Conservation (phyloP, 2,888 invertebrate species). For the Branchellion lobata region DNA sequence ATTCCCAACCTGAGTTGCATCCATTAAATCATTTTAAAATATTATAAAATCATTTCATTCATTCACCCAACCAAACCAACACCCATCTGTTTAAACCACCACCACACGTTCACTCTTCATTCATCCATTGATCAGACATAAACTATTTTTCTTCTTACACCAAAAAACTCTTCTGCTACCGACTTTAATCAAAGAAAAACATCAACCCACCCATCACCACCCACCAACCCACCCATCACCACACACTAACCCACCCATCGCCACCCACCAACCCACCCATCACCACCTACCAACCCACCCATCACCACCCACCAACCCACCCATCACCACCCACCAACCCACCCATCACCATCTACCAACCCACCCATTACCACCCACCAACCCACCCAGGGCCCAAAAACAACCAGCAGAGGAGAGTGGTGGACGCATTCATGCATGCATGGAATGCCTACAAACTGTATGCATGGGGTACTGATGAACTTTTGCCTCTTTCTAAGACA, state of each 20-base stretch:
- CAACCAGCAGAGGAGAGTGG: slow-evolving; percentile 78
- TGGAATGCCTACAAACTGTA: slow-evolving; percentile 89
- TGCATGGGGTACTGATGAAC: slow-evolving; percentile 96
- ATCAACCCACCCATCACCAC: slow-evolving; percentile 3
- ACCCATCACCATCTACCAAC: not conserved
- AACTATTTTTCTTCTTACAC: too few species aligned
- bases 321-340: not conserved
- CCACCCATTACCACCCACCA: not conserved
- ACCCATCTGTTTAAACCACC: too few species aligned
- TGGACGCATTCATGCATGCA: slow-evolving; percentile 85
- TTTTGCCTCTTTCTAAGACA: slow-evolving; percentile 82
- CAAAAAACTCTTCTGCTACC: too few species aligned
- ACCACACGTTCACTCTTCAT: too few species aligned
- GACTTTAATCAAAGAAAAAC: too few species aligned
- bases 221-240: not conserved
- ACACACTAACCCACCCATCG: not conserved
- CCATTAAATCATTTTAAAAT: too few species aligned
- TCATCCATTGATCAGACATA: too few species aligned
- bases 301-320: slow-evolving; percentile 1
- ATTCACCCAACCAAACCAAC: too few species aligned
- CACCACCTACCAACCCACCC: not conserved
- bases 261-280: not conserved
- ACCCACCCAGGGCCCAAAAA: slow-evolving; percentile 71
- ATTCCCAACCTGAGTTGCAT: too few species aligned
- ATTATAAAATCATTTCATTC: too few species aligned